Conservation (phyloP, 2,888 invertebrate genomes). For the Abscondita cerata region DNA sequence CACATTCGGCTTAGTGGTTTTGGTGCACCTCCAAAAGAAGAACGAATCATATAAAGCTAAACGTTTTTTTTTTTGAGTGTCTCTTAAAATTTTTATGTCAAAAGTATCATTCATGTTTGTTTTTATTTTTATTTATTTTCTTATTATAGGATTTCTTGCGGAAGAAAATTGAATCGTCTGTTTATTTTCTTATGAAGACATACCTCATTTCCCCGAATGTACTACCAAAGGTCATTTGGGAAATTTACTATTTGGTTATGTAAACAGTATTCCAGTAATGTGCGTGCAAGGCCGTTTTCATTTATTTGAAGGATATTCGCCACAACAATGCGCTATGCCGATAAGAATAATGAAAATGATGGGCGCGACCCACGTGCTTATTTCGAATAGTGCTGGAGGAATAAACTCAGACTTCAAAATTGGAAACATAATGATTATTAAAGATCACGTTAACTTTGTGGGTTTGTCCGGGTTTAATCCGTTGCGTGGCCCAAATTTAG, state of each 20-base stretch:
- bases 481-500: slow-evolving; percentile 92
- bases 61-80: too few species aligned
- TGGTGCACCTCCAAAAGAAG: too few species aligned
- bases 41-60: too few species aligned
- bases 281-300: slow-evolving; percentile 99
- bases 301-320: slow-evolving; percentile 94
- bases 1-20: too few species aligned
- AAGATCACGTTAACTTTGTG: slow-evolving; percentile 96
- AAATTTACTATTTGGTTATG: slow-evolving; percentile 85
- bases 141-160: slow-evolving; percentile 73
- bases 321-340: slow-evolving; percentile 94
- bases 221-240: slow-evolving; percentile 94
- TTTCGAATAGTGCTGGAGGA: slow-evolving; percentile 97
- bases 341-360: slow-evolving; percentile 96
- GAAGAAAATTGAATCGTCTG: slow-evolving; percentile 77
- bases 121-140: too few species aligned
- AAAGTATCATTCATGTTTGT: too few species aligned
- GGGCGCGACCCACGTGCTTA: slow-evolving; percentile 87
- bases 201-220: slow-evolving; percentile 93
- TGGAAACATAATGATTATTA: slow-evolving; percentile 97
- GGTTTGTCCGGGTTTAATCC: slow-evolving; percentile 96
- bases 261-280: slow-evolving; percentile 82
- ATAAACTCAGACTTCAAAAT: slow-evolving; percentile 85
- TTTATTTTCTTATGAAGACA: slow-evolving; percentile 83
- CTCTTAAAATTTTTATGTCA: too few species aligned